phyloP scores from a whole-genome alignment of 2,888 invertebrate species.

The Ecliptopera silaceata region DNA sequence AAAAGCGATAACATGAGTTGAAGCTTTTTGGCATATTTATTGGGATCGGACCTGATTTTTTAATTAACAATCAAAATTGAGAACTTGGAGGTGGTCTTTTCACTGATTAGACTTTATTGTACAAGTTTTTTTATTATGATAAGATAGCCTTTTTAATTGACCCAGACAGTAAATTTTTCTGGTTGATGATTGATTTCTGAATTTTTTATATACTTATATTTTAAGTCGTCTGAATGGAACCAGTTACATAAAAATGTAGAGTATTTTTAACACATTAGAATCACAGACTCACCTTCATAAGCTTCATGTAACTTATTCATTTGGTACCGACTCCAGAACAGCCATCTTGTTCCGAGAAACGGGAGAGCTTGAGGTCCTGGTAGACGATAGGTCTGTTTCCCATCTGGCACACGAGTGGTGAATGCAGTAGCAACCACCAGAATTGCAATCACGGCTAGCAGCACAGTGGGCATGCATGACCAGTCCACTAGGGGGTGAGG shows the following conservation, averaged over 20 bases:
- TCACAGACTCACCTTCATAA: conserved; percentile 85
- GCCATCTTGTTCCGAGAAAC: conserved; percentile 91
- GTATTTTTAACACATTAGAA: not conserved
- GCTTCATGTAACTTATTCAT: conserved; percentile 90
- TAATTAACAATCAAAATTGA: too few relatives aligned
- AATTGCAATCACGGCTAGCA: conserved; percentile 59
- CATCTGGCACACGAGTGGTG: conserved; percentile 52
- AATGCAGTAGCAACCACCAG: conserved; percentile 60
- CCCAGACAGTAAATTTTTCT: too few relatives aligned
- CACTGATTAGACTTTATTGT: too few relatives aligned
- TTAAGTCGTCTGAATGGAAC: too few relatives aligned
- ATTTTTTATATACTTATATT: too few relatives aligned
- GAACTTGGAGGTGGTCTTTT: too few relatives aligned
- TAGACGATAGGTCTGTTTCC: conserved; percentile 65
- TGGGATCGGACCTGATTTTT: too few relatives aligned
- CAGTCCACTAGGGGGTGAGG: conserved; percentile 71
- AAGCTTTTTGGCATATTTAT: not conserved
- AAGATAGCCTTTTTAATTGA: too few relatives aligned
- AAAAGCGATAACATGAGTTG: not conserved
- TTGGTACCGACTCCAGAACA: conserved; percentile 87
- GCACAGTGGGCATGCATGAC: conserved; percentile 71
- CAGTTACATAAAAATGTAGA: not conserved
- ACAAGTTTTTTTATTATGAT: too few relatives aligned
- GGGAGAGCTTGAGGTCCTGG: conserved; percentile 90
- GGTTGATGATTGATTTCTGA: too few relatives aligned